Conservation (phyloP, 2,888 invertebrate species). For the Ophion ellenae region DNA sequence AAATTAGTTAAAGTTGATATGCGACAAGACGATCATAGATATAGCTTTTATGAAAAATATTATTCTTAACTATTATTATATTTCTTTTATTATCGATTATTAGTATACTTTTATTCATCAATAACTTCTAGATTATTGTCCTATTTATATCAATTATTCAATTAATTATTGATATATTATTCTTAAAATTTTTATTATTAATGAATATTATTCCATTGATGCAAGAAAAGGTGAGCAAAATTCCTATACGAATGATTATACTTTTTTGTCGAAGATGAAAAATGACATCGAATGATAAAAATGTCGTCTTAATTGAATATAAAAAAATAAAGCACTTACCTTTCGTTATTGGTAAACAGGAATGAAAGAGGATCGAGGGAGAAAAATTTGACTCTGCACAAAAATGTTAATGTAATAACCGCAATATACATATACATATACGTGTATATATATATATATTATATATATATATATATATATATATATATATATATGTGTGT, state of each 20-base stretch:
- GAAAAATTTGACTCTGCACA: constrained; percentile 68
- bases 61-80: no score
- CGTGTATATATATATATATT: constrained; percentile 64
- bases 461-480: background rate
- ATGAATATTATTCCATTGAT: no score
- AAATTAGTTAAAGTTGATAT: no score
- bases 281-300: background rate
- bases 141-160: background rate
- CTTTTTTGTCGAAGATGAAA: background rate
- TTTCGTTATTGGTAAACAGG: constrained; percentile 1
- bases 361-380: constrained; percentile 13
- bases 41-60: no score
- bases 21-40: no score
- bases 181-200: no score
- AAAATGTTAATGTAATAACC: constrained; percentile 79
- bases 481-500: constrained; percentile 60
- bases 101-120: no score
- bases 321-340: constrained; percentile 39
- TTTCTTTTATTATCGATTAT: no score
- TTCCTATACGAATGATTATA: no score
- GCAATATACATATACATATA: constrained; percentile 71
- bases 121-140: no score
- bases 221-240: no score
- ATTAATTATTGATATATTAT: background rate
- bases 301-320: background rate